Evolutionary conservation across 2,113 vertebrate species (phyloP).

Genomic region (Melierax canorus): DNA sequence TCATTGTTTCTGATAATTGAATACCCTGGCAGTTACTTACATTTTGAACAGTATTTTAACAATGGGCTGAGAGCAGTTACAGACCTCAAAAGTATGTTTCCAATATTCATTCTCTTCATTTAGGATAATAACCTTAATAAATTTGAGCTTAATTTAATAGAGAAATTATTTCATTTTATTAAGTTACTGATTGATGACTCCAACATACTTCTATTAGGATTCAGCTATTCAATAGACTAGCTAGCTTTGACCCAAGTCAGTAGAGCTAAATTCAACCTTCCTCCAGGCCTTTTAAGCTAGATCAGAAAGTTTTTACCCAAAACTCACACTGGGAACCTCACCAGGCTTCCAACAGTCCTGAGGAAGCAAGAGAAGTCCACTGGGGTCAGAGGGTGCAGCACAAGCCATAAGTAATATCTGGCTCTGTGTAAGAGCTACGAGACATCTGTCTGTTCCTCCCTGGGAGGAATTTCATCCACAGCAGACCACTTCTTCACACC

Average conservation of each 20-base stretch:
- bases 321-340: neutral
- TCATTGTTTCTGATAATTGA: neutral
- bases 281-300: neutral
- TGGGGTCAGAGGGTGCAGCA: too few species aligned
- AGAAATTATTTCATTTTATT: neutral
- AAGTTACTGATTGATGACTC: neutral
- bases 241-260: neutral
- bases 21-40: neutral
- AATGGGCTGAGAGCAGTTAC: neutral
- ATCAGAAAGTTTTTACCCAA: neutral
- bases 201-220: neutral
- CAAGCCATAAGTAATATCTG: neutral
- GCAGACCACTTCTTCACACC: neutral
- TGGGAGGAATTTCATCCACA: neutral
- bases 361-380: neutral
- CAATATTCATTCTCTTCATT: neutral
- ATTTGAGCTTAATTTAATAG: neutral
- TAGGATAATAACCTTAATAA: neutral
- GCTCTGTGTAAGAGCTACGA: fast-evolving
- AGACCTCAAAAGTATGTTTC: neutral
- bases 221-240: neutral
- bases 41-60: neutral
- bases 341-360: neutral
- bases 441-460: neutral
- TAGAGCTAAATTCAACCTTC: neutral